phyloP scores from a whole-genome alignment of 2,113 vertebrate species.

The Orthonyx spaldingii region DNA sequence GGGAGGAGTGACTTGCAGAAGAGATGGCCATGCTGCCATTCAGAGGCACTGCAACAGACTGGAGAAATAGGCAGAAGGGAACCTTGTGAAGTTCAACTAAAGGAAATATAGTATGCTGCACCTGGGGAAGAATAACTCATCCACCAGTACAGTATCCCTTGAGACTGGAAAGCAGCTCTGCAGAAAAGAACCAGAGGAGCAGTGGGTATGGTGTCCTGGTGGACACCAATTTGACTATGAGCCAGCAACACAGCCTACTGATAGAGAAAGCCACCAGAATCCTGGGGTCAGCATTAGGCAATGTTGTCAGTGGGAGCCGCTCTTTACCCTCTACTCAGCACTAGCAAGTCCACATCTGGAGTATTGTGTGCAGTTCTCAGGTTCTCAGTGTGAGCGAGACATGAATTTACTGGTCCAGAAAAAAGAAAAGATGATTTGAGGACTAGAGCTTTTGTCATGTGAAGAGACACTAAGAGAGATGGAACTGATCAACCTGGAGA shows the following conservation, averaged over 20 bases:
- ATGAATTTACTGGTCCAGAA: neutral
- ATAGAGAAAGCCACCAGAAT: neutral
- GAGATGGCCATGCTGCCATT: neutral
- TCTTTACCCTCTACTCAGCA: neutral
- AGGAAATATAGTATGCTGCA: neutral
- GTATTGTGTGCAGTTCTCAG: neutral
- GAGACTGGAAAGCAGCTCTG: neutral
- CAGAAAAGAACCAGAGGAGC: neutral
- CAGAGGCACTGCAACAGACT: neutral
- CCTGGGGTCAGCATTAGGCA: neutral
- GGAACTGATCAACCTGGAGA: neutral
- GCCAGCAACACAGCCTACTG: neutral
- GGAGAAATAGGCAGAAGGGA: neutral
- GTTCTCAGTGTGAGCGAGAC: neutral
- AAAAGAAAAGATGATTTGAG: neutral
- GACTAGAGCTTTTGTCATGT: neutral
- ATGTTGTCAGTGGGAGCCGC: neutral
- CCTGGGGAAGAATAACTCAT: neutral
- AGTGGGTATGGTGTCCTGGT: neutral
- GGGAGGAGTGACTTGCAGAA: neutral
- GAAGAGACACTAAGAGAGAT: neutral
- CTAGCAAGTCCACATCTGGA: neutral
- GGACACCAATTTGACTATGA: neutral
- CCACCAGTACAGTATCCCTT: neutral
- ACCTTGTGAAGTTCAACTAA: neutral